Base-by-base conservation (phyloP, 2,888 invertebrate species). In the Drosophila mulleri region DNA sequence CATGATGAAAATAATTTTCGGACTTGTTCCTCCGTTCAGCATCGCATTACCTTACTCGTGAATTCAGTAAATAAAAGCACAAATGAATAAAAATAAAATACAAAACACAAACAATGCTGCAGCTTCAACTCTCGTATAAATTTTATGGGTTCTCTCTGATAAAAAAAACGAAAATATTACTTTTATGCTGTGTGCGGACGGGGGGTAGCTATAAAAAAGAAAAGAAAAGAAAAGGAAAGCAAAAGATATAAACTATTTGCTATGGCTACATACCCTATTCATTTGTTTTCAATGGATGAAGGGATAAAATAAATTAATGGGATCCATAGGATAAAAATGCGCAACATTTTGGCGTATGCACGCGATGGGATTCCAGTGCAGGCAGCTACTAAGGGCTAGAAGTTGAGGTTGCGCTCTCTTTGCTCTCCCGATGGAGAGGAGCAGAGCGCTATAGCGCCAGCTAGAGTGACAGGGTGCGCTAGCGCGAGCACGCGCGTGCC, bases 351-450 rank as follows among this genome's bases (percentile, higher is more conserved):
- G 57, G 47, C 45, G 65, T 54, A 65, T 41, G 71, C 80, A 84
- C 82, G 70, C 79, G 65, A 71, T 73, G 53, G 39, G 61, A 67
- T 67, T 70, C 68, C 71, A 61, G 65, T 59, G 59, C 67, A 59
- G 58, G 44, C 69, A 50, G 57, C 60, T 37, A 74, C 68, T 65
- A 53, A 78, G 54, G 41, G 60, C 44, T 29, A 9, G 20, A 14
- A 20, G 56, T 11, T 20, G 16, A 20, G 23, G 26, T 56, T 44
- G 18, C 26, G 56, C 37, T 60, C 60, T 45, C 42, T 23, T 16
- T 56, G n/a, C 57, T 20, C 35, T n/a, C 23, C 18, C 18, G 48
- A 52, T 48, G 42, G 58, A 62, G 54, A 45, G 58, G 14, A 52
- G n/a, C 12, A 44, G 52, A 26, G 50, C 20, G 26, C 63, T 58